Conservation (phyloP, 1,140 invertebrate species). For the Penaeus vannamei region DNA sequence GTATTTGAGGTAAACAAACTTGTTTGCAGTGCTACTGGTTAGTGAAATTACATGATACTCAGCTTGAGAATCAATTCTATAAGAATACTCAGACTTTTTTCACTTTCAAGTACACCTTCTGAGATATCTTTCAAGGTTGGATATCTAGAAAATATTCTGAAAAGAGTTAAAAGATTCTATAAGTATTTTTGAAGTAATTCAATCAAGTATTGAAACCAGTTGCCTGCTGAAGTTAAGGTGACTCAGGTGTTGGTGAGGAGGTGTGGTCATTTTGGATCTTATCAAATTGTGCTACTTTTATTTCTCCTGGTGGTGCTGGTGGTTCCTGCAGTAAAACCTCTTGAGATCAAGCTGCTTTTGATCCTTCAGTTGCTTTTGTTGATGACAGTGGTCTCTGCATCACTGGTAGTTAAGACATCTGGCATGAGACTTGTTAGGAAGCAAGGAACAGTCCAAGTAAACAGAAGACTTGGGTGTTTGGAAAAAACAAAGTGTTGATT, state of each 20-base stretch:
- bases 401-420: neutral
- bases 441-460: constrained; percentile 48
- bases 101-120: too few species aligned
- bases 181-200: neutral
- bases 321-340: constrained; percentile 48
- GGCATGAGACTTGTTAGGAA: constrained; percentile 31
- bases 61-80: too few species aligned
- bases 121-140: too few species aligned
- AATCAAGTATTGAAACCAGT: neutral
- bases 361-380: constrained; percentile 53
- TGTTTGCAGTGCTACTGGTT: too few species aligned
- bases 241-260: constrained; percentile 42
- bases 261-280: constrained; percentile 56
- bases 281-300: constrained; percentile 28
- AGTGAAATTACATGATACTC: too few species aligned
- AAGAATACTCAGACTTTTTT: too few species aligned
- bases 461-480: neutral
- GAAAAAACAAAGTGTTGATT: neutral
- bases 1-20: too few species aligned
- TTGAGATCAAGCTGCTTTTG: constrained; percentile 29
- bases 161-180: neutral
- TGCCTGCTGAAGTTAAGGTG: constrained; percentile 38
- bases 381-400: constrained; percentile 10
- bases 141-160: too few species aligned
- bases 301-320: constrained; percentile 57